Evolutionary conservation across 2,888 invertebrate species (phyloP).

Genomic region (Spicauda simplicius): DNA sequence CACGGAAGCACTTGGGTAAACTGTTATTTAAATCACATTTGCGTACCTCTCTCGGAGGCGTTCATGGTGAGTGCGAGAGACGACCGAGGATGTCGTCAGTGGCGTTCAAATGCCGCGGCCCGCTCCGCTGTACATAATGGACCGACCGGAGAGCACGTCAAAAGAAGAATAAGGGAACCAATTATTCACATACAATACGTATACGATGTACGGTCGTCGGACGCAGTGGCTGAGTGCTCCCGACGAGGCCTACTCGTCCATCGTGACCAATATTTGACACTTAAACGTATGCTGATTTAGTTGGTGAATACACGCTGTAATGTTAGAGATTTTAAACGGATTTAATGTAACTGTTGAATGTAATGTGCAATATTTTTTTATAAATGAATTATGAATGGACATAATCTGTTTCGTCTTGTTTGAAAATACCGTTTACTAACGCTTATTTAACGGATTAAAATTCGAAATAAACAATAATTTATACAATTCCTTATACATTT

Average conservation of each 20-base stretch:
- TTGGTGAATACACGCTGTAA: too few species aligned
- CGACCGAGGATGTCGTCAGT: slow-evolving; percentile 79
- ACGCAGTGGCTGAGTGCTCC: slow-evolving; percentile 74
- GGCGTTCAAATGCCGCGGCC: slow-evolving; percentile 78
- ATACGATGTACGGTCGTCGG: slow-evolving; percentile 68
- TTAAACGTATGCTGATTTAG: not conserved
- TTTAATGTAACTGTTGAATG: too few species aligned
- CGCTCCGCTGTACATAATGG: slow-evolving; percentile 79
- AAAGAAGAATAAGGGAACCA: slow-evolving; percentile 81
- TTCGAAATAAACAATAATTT: too few species aligned
- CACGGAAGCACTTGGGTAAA: not conserved
- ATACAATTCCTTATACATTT: too few species aligned
- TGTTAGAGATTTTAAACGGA: too few species aligned
- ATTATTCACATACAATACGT: slow-evolving; percentile 82
- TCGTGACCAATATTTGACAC: not conserved
- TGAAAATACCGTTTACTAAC: too few species aligned
- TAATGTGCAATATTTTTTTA: too few species aligned
- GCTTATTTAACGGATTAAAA: too few species aligned
- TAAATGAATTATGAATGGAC: too few species aligned
- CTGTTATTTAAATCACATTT: slow-evolving; percentile 21
- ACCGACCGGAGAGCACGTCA: slow-evolving; percentile 78
- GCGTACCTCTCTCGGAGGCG: slow-evolving; percentile 66
- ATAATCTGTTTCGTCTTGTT: too few species aligned
- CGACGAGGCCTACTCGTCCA: slow-evolving; percentile 47
- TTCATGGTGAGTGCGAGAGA: slow-evolving; percentile 75